Evolutionary conservation across 2,797 vertebrate species (phyloP), one percentile per base, ranked within the genome.

Genomic region (Emys orbicularis): DNA sequence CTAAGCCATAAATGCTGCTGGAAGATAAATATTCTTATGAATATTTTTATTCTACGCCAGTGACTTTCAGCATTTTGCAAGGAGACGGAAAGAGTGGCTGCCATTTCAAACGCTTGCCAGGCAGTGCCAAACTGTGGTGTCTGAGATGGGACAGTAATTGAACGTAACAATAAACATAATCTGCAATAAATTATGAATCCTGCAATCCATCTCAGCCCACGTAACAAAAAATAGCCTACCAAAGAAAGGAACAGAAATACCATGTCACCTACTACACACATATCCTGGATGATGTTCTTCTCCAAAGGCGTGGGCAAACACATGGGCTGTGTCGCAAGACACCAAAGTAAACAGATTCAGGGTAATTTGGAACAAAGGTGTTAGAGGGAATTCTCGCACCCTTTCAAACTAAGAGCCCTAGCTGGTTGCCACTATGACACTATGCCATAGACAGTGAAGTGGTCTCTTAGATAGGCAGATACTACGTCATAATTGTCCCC

Each of bases 101-200:
- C 25, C 21, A 3, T 76, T 76, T 15, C 8, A 41, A 44, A 47
- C 0, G 0, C 18, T 41, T 61, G 25, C 57, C 74, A n/a, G 88
- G 25, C 57, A 3, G 3, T 4, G 83, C 65, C 54, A 8, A 1
- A 0, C 19, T 2, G 59, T n/a, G 1, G 0, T 12, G 41, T 4
- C 72, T 2, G 11, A 54, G 86, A 34, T 12, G 23, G 18, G 47
- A 5, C 29, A 27, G 52, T 31, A 31, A 74, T 56, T 16, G 44
- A 44, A 34, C 0, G 1, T 11, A 41, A 16, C 5, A 12, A 49
- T 79, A 29, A n/a, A 50, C 41, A 41, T 11, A 8, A 7, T 52
- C 15, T 21, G 8, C 8, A 0, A 3, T 12, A 50, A 16, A 16
- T 5, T 18, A 29, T 44, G 27, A 23, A 76, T 25, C 9, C 4